Percentiles rank a stretch among this genome's conserved stretches.
Evolutionary conservation across 2,113 vertebrate species (phyloP).

Genomic region (Eudyptes chrysolophus): DNA sequence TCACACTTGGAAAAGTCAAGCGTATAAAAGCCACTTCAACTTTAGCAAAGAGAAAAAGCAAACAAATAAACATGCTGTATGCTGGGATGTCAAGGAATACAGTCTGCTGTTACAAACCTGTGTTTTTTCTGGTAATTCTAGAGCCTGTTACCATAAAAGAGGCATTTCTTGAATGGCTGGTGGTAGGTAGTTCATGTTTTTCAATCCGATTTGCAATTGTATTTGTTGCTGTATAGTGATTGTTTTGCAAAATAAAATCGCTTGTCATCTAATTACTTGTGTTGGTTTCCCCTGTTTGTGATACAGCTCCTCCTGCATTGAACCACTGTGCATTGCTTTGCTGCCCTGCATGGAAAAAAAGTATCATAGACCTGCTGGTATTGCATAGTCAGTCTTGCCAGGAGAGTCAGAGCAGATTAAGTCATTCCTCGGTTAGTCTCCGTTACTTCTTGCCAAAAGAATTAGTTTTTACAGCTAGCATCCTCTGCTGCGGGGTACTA

Average conservation of each 20-base stretch:
- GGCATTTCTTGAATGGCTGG: constrained; percentile 84
- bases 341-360: too few relatives aligned
- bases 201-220: constrained; percentile 87
- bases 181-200: constrained; percentile 90
- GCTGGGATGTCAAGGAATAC: constrained; percentile 73
- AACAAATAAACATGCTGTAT: constrained; percentile 63
- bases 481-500: fast-evolving
- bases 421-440: not conserved
- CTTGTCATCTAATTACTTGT: constrained; percentile 75
- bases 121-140: constrained; percentile 79
- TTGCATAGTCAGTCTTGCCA: not conserved
- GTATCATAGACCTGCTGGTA: fast-evolving
- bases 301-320: not conserved
- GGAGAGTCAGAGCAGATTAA: not conserved
- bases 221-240: constrained; percentile 91
- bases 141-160: constrained; percentile 81
- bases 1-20: constrained; percentile 37
- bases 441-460: not conserved
- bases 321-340: fast-evolving
- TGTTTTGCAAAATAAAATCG: constrained; percentile 90
- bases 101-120: constrained; percentile 71
- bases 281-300: not conserved
- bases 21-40: constrained; percentile 75
- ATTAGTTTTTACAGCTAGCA: fast-evolving
- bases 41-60: constrained; percentile 82